phyloP scores from a whole-genome alignment of 2,113 vertebrate species.

The Hippocampus zosterae region DNA sequence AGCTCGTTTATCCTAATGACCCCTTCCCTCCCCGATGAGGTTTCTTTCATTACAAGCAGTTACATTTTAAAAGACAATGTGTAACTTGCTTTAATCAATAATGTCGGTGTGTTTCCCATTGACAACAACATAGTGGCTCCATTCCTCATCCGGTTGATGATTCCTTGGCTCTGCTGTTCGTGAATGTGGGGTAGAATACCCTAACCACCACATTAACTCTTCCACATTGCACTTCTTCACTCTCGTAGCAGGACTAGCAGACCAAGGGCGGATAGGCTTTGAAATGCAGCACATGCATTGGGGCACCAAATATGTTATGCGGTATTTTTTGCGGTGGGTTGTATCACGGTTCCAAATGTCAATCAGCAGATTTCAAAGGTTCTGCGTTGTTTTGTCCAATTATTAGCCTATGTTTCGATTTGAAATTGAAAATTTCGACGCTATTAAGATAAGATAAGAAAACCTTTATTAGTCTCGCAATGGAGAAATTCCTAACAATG shows the following conservation, averaged over 20 bases:
- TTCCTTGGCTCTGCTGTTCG: slow-evolving; percentile 42
- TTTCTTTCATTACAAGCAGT: slow-evolving; percentile 23
- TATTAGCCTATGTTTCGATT: no score
- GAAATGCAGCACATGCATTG: slow-evolving; percentile 1
- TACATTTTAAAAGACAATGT: slow-evolving; percentile 26
- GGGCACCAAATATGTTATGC: slow-evolving; percentile 11
- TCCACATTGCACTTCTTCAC: slow-evolving; percentile 18
- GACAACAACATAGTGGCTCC: slow-evolving; percentile 38
- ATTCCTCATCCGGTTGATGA: slow-evolving; percentile 39
- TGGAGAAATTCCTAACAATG: no score
- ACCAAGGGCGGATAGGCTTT: background rate
- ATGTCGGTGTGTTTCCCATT: slow-evolving; percentile 32
- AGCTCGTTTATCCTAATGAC: slow-evolving; percentile 12
- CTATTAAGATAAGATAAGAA: no score
- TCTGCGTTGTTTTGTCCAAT: background rate
- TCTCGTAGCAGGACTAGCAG: slow-evolving; percentile 7
- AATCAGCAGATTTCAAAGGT: background rate
- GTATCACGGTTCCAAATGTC: slow-evolving; percentile 2
- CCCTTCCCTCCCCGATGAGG: slow-evolving; percentile 13
- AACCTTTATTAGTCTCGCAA: no score
- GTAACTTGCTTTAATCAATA: slow-evolving; percentile 30
- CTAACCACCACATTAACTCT: slow-evolving; percentile 40
- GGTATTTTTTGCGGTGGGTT: no score
- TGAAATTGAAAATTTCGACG: no score
- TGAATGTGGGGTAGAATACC: slow-evolving; percentile 41